phyloP scores from a whole-genome alignment of 1,140 invertebrate genomes.

The Spodoptera litura region DNA sequence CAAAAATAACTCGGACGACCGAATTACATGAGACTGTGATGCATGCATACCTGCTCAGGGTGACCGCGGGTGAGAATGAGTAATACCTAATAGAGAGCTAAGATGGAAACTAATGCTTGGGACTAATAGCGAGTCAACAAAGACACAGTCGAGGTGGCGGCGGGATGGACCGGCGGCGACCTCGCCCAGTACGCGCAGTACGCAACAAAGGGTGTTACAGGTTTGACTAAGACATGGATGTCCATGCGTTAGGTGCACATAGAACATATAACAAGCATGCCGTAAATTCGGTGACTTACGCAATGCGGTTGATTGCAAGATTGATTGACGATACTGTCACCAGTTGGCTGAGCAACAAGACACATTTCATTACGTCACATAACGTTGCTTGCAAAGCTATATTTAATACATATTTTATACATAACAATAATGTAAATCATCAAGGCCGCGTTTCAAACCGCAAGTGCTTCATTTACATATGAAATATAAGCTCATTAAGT shows the following conservation, averaged over 20 bases:
- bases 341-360: slow-evolving; percentile 91
- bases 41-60: slow-evolving; percentile 64
- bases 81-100: slow-evolving; percentile 49
- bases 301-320: slow-evolving; percentile 95
- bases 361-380: slow-evolving; percentile 81
- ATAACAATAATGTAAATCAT: slow-evolving; percentile 48
- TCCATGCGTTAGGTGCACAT: slow-evolving; percentile 79
- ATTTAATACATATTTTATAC: slow-evolving; percentile 45
- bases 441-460: slow-evolving; percentile 35
- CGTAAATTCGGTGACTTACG: slow-evolving; percentile 90
- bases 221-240: slow-evolving; percentile 63
- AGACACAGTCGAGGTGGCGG: slow-evolving; percentile 6
- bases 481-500: slow-evolving; percentile 12
- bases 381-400: slow-evolving; percentile 76
- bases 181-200: slow-evolving; percentile 21
- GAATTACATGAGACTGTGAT: slow-evolving; percentile 57
- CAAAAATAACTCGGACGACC: slow-evolving; percentile 59
- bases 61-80: slow-evolving; percentile 52
- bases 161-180: background rate
- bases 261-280: slow-evolving; percentile 75
- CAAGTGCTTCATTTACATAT: slow-evolving; percentile 40
- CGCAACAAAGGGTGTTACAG: slow-evolving; percentile 54
- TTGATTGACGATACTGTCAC: slow-evolving; percentile 95
- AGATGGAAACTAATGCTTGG: slow-evolving; percentile 42
- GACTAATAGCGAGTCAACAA: slow-evolving; percentile 39